A percentile compares a stretch with the other conserved stretches of the same genome.
phyloP scores from a whole-genome alignment of 2,113 vertebrate species.

The Oriolus oriolus region DNA sequence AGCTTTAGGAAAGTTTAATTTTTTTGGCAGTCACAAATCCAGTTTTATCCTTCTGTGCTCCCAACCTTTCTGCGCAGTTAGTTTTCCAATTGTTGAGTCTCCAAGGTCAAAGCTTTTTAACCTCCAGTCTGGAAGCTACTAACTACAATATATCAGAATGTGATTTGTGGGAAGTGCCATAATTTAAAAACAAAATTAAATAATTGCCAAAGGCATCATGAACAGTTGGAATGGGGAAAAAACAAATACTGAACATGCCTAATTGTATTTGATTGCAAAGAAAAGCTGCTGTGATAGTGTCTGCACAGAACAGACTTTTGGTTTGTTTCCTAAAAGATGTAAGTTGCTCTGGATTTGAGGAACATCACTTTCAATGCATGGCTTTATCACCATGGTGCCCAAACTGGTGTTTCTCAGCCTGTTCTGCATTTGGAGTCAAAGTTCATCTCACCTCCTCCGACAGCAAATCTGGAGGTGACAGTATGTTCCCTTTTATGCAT shows the following conservation, averaged over 20 bases:
- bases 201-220: not conserved
- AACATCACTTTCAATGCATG: not conserved
- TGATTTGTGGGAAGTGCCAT: not conserved
- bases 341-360: not conserved
- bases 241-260: not conserved
- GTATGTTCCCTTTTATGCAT: not conserved
- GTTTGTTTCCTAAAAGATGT: not conserved
- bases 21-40: not conserved
- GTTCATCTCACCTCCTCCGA: not conserved
- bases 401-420: not conserved
- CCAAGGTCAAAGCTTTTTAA: not conserved
- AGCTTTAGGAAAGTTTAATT: not conserved
- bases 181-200: not conserved
- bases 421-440: not conserved
- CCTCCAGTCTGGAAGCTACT: not conserved
- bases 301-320: not conserved
- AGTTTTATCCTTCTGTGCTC: not conserved
- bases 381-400: not conserved
- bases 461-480: not conserved
- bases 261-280: not conserved
- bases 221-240: not conserved
- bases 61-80: not conserved
- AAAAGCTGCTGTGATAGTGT: not conserved
- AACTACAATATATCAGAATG: not conserved
- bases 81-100: not conserved